Conservation (phyloP, 2,888 invertebrate species). For the Ochropacha duplaris region DNA sequence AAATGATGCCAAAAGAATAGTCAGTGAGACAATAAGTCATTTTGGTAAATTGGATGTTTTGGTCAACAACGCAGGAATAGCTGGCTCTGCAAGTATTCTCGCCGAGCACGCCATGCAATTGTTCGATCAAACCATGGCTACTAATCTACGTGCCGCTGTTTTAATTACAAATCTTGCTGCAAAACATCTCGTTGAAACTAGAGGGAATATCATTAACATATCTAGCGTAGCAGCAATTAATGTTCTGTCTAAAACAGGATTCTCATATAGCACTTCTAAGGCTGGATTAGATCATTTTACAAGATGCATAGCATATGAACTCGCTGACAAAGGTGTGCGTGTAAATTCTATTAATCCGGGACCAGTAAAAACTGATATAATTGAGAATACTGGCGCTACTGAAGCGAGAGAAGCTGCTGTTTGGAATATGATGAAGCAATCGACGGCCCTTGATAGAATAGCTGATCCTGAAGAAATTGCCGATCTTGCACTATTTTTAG, state of each 20-base stretch:
- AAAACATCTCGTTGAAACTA: constrained; percentile 34
- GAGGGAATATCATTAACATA: constrained; percentile 44
- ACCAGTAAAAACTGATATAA: constrained; percentile 81
- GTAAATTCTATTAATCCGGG: constrained; percentile 95
- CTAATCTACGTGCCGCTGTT: constrained; percentile 36
- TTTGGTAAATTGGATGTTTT: constrained; percentile 36
- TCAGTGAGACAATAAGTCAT: constrained; percentile 24
- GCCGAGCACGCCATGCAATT: constrained; percentile 27
- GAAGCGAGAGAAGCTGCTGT: constrained; percentile 43
- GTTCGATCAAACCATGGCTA: constrained; percentile 33
- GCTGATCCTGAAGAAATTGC: constrained; percentile 74
- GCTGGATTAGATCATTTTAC: constrained; percentile 91
- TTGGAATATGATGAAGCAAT: constrained; percentile 87
- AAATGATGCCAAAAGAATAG: constrained; percentile 29
- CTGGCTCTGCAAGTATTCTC: constrained; percentile 16
- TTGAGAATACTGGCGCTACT: constrained; percentile 16
- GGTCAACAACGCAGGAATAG: constrained; percentile 41
- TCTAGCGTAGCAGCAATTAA: constrained; percentile 31
- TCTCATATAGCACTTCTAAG: constrained; percentile 35
- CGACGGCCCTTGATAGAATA: constrained; percentile 91
- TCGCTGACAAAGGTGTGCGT: constrained; percentile 87
- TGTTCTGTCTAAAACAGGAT: constrained; percentile 8
- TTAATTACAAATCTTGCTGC: constrained; percentile 33
- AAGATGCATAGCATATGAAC: constrained; percentile 90
- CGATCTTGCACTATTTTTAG: constrained; percentile 32